Evolutionary conservation across 35 echinoderm and acorn worm species (phyloP).

Genomic region (Ophioderma brevispina): DNA sequence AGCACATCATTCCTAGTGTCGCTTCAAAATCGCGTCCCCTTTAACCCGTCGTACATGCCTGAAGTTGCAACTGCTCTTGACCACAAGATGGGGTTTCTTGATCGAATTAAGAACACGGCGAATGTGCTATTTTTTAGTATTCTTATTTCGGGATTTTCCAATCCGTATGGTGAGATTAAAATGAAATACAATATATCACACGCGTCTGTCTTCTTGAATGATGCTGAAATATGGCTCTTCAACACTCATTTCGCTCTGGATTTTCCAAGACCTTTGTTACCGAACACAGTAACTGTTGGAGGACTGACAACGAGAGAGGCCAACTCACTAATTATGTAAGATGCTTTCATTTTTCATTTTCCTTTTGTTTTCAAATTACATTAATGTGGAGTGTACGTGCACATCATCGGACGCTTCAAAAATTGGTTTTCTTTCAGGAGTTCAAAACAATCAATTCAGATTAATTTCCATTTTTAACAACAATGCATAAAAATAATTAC

Average conservation of each 20-base stretch:
- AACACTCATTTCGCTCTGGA: constrained; percentile 57
- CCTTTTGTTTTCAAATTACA: no score
- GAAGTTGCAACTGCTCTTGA: not conserved
- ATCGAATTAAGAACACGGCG: not conserved
- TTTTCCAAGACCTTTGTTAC: constrained; percentile 54
- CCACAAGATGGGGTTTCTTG: not conserved
- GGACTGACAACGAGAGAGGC: constrained; percentile 45
- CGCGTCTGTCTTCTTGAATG: not conserved
- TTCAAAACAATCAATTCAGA: no score
- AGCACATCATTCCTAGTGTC: not conserved
- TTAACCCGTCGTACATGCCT: not conserved
- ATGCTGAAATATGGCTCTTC: constrained; percentile 25
- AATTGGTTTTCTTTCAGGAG: no score
- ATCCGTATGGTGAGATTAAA: not conserved
- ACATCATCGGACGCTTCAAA: no score
- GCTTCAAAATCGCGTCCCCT: no score
- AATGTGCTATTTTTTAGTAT: not conserved
- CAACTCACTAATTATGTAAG: constrained; percentile 29
- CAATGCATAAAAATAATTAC: no score
- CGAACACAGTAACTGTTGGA: constrained; percentile 61
- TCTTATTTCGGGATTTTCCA: not conserved
- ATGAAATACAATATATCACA: not conserved
- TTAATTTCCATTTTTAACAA: not conserved
- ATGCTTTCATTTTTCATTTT: no score
- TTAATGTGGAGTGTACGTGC: no score